These are phyloP conservation scores for Epinephelus awoara DNA, from an alignment of 2,797 vertebrate species.

Conservation along the genomic window DNA sequence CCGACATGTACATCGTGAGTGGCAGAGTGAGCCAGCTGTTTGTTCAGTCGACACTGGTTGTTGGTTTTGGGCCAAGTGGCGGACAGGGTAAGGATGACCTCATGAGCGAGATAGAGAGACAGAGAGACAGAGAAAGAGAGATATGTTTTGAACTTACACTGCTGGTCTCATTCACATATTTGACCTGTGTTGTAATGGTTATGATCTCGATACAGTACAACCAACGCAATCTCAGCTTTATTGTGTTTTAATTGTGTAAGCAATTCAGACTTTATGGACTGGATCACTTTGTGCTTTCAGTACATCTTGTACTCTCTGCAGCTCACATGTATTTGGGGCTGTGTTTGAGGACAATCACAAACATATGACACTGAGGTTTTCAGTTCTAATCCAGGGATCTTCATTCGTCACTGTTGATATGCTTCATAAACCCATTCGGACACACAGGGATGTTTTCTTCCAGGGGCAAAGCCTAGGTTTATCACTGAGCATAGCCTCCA, in stretches of 20 bases:
- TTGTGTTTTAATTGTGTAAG: constrained; percentile 10
- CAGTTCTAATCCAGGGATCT: constrained; percentile 15
- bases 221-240: not conserved
- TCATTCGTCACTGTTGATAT: constrained; percentile 5
- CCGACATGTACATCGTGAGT: constrained; percentile 21
- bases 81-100: constrained; percentile 49
- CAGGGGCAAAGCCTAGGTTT: not conserved
- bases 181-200: constrained; percentile 16
- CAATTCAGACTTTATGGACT: not conserved
- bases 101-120: constrained; percentile 25
- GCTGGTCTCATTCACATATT: constrained; percentile 39
- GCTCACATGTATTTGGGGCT: not conserved
- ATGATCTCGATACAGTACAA: constrained; percentile 12
- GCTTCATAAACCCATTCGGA: constrained; percentile 12
- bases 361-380: constrained; percentile 21
- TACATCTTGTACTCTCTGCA: not conserved
- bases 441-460: constrained; percentile 1
- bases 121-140: constrained; percentile 19
- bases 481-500: not conserved
- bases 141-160: constrained; percentile 16
- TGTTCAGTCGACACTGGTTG: constrained; percentile 59
- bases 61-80: constrained; percentile 58
- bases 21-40: constrained; percentile 48
- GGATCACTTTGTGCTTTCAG: not conserved
- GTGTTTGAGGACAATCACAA: constrained; percentile 7